Conservation (phyloP, 2,797 vertebrate species). For the Brachyrhaphis roseni region DNA sequence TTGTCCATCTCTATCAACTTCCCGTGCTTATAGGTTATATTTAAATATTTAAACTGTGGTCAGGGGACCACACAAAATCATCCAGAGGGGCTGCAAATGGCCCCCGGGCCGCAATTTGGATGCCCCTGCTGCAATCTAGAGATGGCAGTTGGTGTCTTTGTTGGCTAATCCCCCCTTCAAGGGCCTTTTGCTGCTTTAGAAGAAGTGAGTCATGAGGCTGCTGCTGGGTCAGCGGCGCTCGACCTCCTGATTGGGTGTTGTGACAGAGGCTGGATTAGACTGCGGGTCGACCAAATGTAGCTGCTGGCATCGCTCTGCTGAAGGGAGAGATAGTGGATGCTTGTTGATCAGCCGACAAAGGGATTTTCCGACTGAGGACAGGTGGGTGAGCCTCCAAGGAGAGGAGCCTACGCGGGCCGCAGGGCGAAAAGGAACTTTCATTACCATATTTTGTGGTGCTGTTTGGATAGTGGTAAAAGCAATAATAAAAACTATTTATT, state of each 20-base stretch:
- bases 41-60: too few species aligned
- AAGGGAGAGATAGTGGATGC: constrained; percentile 13
- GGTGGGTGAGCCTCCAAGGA: constrained; percentile 27
- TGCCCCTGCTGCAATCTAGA: not conserved
- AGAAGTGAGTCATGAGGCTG: constrained; percentile 27
- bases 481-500: too few species aligned
- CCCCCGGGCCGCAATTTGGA: too few species aligned
- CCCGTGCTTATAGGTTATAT: too few species aligned
- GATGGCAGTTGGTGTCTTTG: constrained; percentile 18
- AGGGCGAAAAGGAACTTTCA: not conserved
- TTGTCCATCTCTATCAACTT: too few species aligned
- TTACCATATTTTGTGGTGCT: too few species aligned
- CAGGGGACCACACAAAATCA: too few species aligned
- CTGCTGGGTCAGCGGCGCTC: constrained; percentile 30
- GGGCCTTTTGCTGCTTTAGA: constrained; percentile 25
- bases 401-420: not conserved
- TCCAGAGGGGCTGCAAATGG: too few species aligned
- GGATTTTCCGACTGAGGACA: constrained; percentile 50
- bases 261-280: constrained; percentile 67
- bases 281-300: constrained; percentile 46
- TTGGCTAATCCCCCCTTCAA: constrained; percentile 38
- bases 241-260: constrained; percentile 53
- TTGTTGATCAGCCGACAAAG: constrained; percentile 49
- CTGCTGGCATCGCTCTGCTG: constrained; percentile 47
- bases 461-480: too few species aligned